Evolutionary conservation across 1,140 invertebrate species (phyloP).

Genomic region (Platyura marginata): DNA sequence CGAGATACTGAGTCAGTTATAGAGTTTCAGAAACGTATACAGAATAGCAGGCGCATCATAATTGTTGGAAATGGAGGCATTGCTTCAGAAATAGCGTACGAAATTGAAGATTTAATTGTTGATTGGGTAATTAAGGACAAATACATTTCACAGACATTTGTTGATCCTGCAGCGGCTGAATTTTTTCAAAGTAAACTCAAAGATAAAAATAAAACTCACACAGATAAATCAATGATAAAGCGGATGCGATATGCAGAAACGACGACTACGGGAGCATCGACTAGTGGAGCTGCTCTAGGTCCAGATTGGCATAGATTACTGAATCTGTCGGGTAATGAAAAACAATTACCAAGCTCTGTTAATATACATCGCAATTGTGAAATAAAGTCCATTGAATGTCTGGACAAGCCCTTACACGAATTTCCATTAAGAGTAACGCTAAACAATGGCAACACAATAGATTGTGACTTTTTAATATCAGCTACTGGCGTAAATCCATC

Average conservation of each 20-base stretch:
- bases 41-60: conserved; percentile 45
- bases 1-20: conserved; percentile 89
- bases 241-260: conserved; percentile 49
- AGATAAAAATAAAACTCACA: conserved; percentile 22
- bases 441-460: conserved; percentile 52
- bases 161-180: conserved; percentile 88
- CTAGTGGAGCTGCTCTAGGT: conserved; percentile 68
- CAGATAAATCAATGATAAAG: conserved; percentile 26
- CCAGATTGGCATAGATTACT: conserved; percentile 81
- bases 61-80: conserved; percentile 96
- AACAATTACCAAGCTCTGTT: conserved; percentile 22
- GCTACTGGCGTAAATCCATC: conserved; percentile 83
- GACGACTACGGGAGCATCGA: conserved; percentile 22
- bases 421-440: conserved; percentile 59
- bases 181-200: conserved; percentile 51
- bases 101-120: conserved; percentile 65
- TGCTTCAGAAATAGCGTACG: conserved; percentile 86
- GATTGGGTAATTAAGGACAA: conserved; percentile 89
- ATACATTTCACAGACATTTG: conserved; percentile 81
- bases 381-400: conserved; percentile 32
- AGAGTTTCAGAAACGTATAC: conserved; percentile 53
- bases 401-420: conserved; percentile 15
- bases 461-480: conserved; percentile 86
- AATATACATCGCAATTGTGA: conserved; percentile 53
- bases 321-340: conserved; percentile 35